Evolutionary conservation across 2,797 vertebrate species (phyloP), one percentile per base, ranked within the genome.

Genomic region (Macropus fuliginosus): DNA sequence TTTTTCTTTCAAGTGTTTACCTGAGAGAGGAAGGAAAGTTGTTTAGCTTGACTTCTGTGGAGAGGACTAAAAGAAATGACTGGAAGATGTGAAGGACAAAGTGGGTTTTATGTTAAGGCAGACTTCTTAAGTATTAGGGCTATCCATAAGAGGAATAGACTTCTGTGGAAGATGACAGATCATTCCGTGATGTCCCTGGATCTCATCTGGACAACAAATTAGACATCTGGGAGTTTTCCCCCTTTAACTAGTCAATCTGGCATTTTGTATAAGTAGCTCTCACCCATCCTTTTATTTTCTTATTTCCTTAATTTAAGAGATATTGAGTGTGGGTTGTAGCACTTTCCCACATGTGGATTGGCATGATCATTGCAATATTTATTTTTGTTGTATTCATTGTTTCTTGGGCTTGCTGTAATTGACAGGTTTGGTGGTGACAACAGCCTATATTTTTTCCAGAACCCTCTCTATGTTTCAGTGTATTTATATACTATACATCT

Each of bases 401-500:
- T 81, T 81, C 21, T 46, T 2, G 40, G 92, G 50, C 92, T 95
- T 93, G 59, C 89, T 62, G 16, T 92, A 91, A 97, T 56, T 92
- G 95, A 94, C 96, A 94, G 66, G 91, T 97, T 97, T 93, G 92
- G 59, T 94, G 31, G 13, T 91, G 90, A 54, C 55, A 92, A 40
- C 34, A 93, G 93, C 3, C 56, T 93, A 55, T 91, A 50, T 93
- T 94, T 81, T 74, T 62, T 56, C 55, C 54, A 92, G 55, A 95
- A 18, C 50, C 55, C 90, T 94, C 92, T 95, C 52, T 92, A 54
- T 89, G 55, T 96, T 96, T 97, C 96, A 94, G 52, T 89, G 56
- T 94, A 56, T 96, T 93, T 96, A 21, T 95, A 14, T 93, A 54
- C 14, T 54, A 95, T 91, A 94, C 95, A 97, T 98, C 92, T 97